Evolutionary conservation across 2,113 vertebrate species (phyloP).

Genomic region (Syrrhaptes paradoxus): DNA sequence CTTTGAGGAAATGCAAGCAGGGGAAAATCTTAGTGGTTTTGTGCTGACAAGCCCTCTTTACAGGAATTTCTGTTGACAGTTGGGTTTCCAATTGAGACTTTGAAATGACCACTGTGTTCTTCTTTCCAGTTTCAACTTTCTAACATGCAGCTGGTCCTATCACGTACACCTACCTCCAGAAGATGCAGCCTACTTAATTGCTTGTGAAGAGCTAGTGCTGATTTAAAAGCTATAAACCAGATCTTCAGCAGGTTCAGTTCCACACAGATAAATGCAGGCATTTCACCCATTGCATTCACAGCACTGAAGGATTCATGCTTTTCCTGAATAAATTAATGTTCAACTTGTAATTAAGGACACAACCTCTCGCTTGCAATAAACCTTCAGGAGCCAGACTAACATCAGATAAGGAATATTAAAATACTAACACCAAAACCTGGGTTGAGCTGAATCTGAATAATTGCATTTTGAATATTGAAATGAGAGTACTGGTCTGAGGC

Average conservation of each 20-base stretch:
- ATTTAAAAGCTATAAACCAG: background rate
- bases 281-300: no score
- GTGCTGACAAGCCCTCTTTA: background rate
- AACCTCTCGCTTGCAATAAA: background rate
- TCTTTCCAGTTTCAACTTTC: background rate
- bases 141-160: no score
- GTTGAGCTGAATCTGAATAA: background rate
- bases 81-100: background rate
- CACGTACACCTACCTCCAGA: background rate
- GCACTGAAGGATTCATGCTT: accelerated
- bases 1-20: background rate
- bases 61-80: background rate
- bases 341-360: background rate
- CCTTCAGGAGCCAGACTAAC: background rate
- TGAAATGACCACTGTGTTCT: background rate
- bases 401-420: background rate
- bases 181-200: background rate
- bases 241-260: background rate
- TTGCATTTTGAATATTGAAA: background rate
- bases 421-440: accelerated
- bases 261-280: accelerated
- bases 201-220: no score
- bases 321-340: background rate
- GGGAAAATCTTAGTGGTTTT: background rate
- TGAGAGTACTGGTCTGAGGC: no score